A percentile compares a stretch with the other conserved stretches of the same genome.
phyloP scores from a whole-genome alignment of 2,888 invertebrate genomes.

The Eupeodes latifasciatus region DNA sequence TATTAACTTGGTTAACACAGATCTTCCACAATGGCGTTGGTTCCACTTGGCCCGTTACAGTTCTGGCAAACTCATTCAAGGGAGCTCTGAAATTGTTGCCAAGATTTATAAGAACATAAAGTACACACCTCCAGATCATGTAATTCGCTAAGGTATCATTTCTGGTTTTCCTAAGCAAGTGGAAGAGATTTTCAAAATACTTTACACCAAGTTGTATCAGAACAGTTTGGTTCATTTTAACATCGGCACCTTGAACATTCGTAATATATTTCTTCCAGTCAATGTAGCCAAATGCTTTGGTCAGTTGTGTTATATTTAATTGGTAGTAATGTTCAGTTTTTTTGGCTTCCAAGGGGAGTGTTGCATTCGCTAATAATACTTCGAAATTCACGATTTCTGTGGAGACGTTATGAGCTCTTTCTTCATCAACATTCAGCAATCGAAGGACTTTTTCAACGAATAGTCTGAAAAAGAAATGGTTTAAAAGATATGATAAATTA shows the following conservation, averaged over 20 bases:
- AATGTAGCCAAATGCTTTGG: constrained; percentile 45
- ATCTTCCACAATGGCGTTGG: constrained; percentile 93
- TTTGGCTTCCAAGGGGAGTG: constrained; percentile 55
- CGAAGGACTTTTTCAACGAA: constrained; percentile 46
- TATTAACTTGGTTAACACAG: constrained; percentile 94
- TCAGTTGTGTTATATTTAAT: constrained; percentile 43
- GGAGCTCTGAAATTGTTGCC: constrained; percentile 54
- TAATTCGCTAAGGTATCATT: constrained; percentile 72
- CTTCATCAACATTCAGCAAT: constrained; percentile 55
- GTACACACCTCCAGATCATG: constrained; percentile 72
- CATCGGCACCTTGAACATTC: constrained; percentile 36
- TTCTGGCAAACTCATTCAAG: constrained; percentile 85
- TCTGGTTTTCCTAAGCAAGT: constrained; percentile 54
- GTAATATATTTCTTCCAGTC: constrained; percentile 74
- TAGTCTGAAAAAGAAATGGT: constrained; percentile 50
- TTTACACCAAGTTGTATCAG: constrained; percentile 86
- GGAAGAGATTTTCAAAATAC: constrained; percentile 62
- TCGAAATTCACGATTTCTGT: constrained; percentile 77
- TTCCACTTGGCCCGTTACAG: constrained; percentile 92
- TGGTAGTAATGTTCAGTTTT: constrained; percentile 46
- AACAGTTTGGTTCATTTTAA: constrained; percentile 36
- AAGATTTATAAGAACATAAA: constrained; percentile 42
- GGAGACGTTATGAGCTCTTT: constrained; percentile 54
- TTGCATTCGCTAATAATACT: constrained; percentile 74
- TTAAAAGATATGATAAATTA: too few species aligned